Conservation (phyloP, 2,797 vertebrate genomes). For the Spea hammondii region DNA sequence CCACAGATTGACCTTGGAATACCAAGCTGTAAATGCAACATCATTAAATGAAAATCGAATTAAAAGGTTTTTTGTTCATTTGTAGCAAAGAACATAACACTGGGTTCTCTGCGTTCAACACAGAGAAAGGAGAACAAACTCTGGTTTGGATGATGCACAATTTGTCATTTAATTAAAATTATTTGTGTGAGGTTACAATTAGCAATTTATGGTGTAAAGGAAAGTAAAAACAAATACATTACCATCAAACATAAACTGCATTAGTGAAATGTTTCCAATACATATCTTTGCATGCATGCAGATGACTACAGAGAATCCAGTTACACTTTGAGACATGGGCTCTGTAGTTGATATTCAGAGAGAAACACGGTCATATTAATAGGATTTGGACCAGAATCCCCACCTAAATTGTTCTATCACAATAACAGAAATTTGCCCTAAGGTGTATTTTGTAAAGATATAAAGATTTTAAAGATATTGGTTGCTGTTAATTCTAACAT, state of each 20-base stretch:
- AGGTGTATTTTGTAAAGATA: neutral
- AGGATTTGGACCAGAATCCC: neutral
- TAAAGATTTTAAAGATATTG: neutral
- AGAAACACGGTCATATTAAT: neutral
- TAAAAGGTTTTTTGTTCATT: too few relatives aligned
- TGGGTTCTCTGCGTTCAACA: too few relatives aligned
- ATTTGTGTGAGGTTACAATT: too few relatives aligned
- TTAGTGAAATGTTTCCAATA: constrained; percentile 1
- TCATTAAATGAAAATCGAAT: too few relatives aligned
- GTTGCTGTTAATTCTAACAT: neutral
- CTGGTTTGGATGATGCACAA: too few relatives aligned
- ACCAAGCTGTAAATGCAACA: too few relatives aligned
- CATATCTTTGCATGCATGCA: neutral
- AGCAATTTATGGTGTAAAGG: too few relatives aligned
- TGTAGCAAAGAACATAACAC: too few relatives aligned
- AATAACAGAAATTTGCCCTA: neutral
- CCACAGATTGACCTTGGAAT: too few relatives aligned
- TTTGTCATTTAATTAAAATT: too few relatives aligned
- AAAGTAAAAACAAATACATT: neutral
- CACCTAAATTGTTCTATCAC: constrained; percentile 1
- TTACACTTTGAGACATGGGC: constrained; percentile 12
- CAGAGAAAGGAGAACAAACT: too few relatives aligned
- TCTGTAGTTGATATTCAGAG: neutral
- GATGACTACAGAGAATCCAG: constrained; percentile 3
- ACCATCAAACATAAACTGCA: neutral